Evolutionary conservation across 2,888 invertebrate species (phyloP).

Genomic region (Brachyopa scutellaris): DNA sequence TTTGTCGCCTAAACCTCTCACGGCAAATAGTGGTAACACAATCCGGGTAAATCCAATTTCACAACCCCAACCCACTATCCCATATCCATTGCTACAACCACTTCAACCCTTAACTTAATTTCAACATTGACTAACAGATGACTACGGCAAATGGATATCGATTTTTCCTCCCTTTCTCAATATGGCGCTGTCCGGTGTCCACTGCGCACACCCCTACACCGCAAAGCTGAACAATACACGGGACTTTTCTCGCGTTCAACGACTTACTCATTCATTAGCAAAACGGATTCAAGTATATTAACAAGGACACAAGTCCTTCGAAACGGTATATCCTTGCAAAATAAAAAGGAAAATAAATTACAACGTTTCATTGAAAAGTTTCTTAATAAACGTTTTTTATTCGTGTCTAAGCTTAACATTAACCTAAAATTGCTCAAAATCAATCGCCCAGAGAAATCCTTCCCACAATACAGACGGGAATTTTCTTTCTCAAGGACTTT

Average conservation of each 20-base stretch:
- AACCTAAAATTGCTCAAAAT: conserved; percentile 41
- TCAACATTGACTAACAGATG: conserved; percentile 8
- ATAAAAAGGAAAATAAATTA: conserved; percentile 55
- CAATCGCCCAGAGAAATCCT: conserved; percentile 7
- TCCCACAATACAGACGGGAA: conserved; percentile 34
- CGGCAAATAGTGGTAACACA: neutral
- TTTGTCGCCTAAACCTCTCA: no score
- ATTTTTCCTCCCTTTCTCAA: conserved; percentile 58
- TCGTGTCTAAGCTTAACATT: neutral
- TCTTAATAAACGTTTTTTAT: conserved; percentile 16
- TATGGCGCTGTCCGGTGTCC: conserved; percentile 16
- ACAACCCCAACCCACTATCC: neutral
- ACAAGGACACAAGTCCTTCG: conserved; percentile 61
- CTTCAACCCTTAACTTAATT: neutral
- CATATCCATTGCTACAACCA: neutral
- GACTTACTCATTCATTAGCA: conserved; percentile 64
- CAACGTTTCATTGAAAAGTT: conserved; percentile 46
- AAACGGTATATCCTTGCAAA: conserved; percentile 49
- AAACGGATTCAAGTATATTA: conserved; percentile 65
- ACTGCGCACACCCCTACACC: conserved; percentile 47
- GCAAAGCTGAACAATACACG: conserved; percentile 44
- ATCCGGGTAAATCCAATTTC: neutral
- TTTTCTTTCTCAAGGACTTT: conserved; percentile 62
- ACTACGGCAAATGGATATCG: conserved; percentile 35
- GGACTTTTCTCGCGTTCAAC: conserved; percentile 51